These are phyloP conservation scores for Drosophila repletoides DNA, from an alignment of 1,140 invertebrate species.

Conservation along the genomic window DNA sequence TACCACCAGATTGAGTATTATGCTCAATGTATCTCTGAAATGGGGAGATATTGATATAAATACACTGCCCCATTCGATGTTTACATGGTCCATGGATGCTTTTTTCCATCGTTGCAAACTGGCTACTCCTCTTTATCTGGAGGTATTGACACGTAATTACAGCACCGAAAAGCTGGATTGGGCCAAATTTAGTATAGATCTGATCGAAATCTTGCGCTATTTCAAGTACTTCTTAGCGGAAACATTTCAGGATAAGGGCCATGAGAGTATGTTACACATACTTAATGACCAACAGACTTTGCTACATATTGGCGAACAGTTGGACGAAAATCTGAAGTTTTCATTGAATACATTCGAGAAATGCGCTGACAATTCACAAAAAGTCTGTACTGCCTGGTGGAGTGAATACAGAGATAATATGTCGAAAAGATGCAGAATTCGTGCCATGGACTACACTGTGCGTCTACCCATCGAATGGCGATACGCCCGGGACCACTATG, in stretches of 20 bases:
- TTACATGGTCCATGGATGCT: slow-evolving; percentile 22
- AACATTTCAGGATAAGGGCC: neutral
- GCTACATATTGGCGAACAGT: slow-evolving; percentile 7
- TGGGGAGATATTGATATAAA: neutral
- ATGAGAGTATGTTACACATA: neutral
- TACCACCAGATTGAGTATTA: neutral
- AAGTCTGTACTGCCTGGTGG: neutral
- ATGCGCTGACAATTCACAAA: neutral
- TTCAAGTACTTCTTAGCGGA: slow-evolving; percentile 19
- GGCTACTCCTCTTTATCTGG: slow-evolving; percentile 18
- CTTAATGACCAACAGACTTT: slow-evolving; percentile 22
- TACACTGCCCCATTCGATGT: slow-evolving; percentile 16
- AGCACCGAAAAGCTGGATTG: neutral
- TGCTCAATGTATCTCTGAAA: neutral
- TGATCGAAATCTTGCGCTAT: slow-evolving; percentile 11
- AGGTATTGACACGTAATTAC: slow-evolving; percentile 10
- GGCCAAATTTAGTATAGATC: slow-evolving; percentile 28
- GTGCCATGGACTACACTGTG: neutral
- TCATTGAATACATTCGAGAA: neutral
- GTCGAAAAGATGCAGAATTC: neutral
- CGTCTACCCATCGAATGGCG: slow-evolving; percentile 30
- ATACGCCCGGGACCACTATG: slow-evolving; percentile 19
- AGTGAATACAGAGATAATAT: neutral
- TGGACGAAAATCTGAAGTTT: neutral
- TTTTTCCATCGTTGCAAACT: slow-evolving; percentile 21